Percentiles rank a stretch among this genome's conserved stretches.
Conservation (phyloP, 2,888 invertebrate genomes). For the Latrodectus elegans region DNA sequence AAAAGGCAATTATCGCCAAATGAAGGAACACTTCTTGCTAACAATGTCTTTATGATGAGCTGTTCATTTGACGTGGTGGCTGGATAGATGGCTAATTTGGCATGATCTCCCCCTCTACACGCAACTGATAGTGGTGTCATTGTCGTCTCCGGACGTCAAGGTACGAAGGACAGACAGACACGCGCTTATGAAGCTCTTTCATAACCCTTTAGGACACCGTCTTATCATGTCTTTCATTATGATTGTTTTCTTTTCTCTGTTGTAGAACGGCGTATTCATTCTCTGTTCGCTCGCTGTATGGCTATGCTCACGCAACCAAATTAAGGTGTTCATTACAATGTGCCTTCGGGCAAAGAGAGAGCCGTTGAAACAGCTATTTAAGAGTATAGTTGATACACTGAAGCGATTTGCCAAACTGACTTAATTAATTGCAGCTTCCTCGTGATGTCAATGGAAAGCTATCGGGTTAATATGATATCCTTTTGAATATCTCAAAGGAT, state of each 20-base stretch:
- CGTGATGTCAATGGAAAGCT: no score
- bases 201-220: neutral
- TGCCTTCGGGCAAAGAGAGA: no score
- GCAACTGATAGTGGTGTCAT: conserved; percentile 68
- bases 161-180: conserved; percentile 48
- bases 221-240: conserved; percentile 7
- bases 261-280: conserved; percentile 13
- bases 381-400: no score
- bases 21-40: conserved; percentile 14
- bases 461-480: no score
- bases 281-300: neutral
- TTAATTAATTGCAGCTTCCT: no score
- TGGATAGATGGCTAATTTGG: conserved; percentile 63
- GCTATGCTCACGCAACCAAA: conserved; percentile 15
- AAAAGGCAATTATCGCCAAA: conserved; percentile 31
- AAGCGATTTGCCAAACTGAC: no score
- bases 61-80: conserved; percentile 29
- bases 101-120: conserved; percentile 57
- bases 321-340: no score
- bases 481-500: no score
- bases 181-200: conserved; percentile 49
- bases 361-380: no score
- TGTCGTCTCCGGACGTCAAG: conserved; percentile 48
- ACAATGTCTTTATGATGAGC: conserved; percentile 13
- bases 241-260: conserved; percentile 29